Evolutionary conservation across 2,797 vertebrate species (phyloP).

Genomic region (Hyperoplus immaculatus): DNA sequence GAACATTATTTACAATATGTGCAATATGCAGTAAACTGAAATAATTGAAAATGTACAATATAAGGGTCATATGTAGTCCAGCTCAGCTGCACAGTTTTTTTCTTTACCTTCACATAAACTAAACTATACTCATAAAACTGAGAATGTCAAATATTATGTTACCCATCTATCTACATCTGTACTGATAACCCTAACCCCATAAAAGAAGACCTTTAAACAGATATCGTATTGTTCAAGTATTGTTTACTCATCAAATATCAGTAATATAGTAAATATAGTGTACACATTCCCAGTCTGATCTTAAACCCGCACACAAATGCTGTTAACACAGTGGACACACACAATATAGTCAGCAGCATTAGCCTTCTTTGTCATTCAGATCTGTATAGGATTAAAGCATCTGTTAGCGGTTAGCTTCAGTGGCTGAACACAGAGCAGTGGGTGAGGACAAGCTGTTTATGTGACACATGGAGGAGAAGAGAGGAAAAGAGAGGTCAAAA

Average conservation of each 20-base stretch:
- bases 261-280: not conserved
- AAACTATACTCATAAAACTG: not conserved
- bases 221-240: not conserved
- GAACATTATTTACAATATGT: too few species aligned
- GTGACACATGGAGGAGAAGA: slow-evolving; percentile 29
- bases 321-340: slow-evolving; percentile 5
- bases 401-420: slow-evolving; percentile 72
- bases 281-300: not conserved
- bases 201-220: not conserved
- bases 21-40: too few species aligned
- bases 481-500: slow-evolving; percentile 16
- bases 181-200: not conserved
- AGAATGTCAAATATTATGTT: not conserved
- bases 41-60: too few species aligned
- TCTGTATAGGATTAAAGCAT: slow-evolving; percentile 69
- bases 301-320: not conserved
- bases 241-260: not conserved
- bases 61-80: too few species aligned
- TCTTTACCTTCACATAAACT: not conserved
- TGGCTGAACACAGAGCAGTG: slow-evolving; percentile 24
- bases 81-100: not conserved
- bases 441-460: slow-evolving; percentile 47
- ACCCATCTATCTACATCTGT: not conserved
- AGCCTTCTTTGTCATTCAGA: slow-evolving; percentile 70
- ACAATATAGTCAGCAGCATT: slow-evolving; percentile 45